phyloP scores from a whole-genome alignment of 2,113 vertebrate genomes.

The Tyrannus savana region DNA sequence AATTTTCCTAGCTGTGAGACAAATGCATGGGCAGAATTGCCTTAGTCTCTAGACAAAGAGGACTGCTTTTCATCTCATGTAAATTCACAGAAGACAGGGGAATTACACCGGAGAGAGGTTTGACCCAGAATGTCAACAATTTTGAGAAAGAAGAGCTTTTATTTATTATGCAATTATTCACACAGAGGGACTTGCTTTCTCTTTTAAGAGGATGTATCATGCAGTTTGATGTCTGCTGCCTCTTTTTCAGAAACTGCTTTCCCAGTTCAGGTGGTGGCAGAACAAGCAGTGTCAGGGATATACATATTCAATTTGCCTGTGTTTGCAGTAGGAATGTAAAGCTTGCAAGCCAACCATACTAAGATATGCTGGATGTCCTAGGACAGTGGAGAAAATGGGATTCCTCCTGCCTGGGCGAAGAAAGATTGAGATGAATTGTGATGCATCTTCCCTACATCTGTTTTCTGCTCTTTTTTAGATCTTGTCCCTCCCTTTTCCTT shows the following conservation, averaged over 20 bases:
- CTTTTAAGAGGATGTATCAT: conserved; percentile 27
- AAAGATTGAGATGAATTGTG: neutral
- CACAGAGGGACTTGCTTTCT: conserved; percentile 2
- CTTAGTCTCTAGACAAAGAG: neutral
- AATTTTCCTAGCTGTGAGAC: conserved; percentile 19
- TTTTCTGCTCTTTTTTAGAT: neutral
- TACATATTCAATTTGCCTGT: neutral
- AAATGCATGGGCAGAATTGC: neutral
- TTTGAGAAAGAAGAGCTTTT: conserved; percentile 23
- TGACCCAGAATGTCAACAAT: conserved; percentile 40
- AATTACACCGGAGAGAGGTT: neutral
- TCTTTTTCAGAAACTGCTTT: conserved; percentile 1
- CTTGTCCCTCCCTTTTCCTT: neutral
- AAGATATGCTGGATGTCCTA: neutral
- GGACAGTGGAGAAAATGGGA: neutral
- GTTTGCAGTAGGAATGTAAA: neutral
- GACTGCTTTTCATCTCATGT: neutral
- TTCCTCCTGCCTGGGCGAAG: neutral
- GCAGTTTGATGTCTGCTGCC: neutral
- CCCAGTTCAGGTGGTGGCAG: neutral
- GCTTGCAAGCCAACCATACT: neutral
- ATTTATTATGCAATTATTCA: conserved; percentile 56
- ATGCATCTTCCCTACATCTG: neutral
- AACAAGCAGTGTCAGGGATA: conserved; percentile 7
- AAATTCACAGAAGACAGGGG: conserved; percentile 4